These are phyloP conservation scores for Paraplagusia blochii DNA, from an alignment of 2,113 vertebrate species.

Conservation along the genomic window DNA sequence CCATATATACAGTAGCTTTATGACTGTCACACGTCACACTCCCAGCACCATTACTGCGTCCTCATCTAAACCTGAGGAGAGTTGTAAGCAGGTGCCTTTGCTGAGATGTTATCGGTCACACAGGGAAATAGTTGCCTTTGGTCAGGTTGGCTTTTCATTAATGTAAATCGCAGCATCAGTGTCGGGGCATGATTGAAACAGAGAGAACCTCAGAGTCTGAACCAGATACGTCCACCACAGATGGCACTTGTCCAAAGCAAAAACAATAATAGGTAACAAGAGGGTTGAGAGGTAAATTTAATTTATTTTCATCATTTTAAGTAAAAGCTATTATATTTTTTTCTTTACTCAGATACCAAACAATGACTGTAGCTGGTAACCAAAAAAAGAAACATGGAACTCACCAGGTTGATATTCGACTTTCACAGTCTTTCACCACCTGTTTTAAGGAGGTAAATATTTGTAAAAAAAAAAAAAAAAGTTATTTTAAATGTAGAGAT, in stretches of 20 bases:
- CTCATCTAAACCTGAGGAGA: neutral
- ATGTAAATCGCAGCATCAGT: neutral
- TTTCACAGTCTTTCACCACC: slow-evolving; percentile 94
- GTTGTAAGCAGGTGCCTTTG: neutral
- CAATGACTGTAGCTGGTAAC: neutral
- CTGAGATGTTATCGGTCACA: slow-evolving; percentile 1
- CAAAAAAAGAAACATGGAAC: slow-evolving; percentile 35
- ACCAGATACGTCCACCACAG: no score
- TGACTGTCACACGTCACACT: neutral
- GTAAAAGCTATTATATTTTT: no score
- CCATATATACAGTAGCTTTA: neutral
- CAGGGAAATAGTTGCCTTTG: slow-evolving; percentile 1
- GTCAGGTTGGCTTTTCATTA: neutral
- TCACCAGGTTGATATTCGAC: slow-evolving; percentile 94
- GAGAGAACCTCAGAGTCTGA: no score
- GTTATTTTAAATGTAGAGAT: no score
- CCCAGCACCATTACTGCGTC: neutral
- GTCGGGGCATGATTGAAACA: neutral
- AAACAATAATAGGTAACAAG: no score
- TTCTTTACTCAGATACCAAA: neutral
- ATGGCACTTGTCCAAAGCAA: no score
- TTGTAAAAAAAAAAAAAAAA: neutral
- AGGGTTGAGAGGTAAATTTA: no score
- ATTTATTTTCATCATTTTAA: no score
- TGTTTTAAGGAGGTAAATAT: slow-evolving; percentile 84